Evolutionary conservation across 2,797 vertebrate genomes (phyloP).

Genomic region (Cyclopterus lumpus): DNA sequence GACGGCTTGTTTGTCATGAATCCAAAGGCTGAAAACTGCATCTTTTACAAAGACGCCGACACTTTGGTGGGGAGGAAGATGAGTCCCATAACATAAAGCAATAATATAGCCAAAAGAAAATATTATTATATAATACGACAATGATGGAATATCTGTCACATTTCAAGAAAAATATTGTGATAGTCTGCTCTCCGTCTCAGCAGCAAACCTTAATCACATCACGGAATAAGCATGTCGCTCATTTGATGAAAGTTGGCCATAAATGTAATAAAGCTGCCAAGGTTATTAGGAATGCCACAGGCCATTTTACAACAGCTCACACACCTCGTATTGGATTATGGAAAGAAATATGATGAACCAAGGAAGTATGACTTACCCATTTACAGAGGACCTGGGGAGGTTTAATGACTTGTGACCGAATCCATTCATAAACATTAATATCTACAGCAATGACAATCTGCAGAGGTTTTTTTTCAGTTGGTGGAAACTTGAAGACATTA

Average conservation of each 20-base stretch:
- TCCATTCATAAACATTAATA: constrained; percentile 72
- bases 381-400: constrained; percentile 60
- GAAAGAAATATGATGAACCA: constrained; percentile 72
- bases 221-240: constrained; percentile 66
- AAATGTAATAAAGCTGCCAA: constrained; percentile 78
- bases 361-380: constrained; percentile 60
- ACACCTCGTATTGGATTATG: constrained; percentile 75
- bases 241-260: constrained; percentile 76
- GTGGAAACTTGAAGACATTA: constrained; percentile 20
- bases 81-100: constrained; percentile 13
- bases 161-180: constrained; percentile 43
- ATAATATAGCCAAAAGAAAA: constrained; percentile 9
- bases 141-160: constrained; percentile 37
- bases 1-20: constrained; percentile 12
- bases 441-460: constrained; percentile 38
- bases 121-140: too few relatives aligned
- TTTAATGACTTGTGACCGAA: constrained; percentile 71
- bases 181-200: constrained; percentile 29
- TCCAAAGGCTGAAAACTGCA: not conserved
- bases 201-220: constrained; percentile 68
- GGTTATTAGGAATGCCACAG: constrained; percentile 78
- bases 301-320: constrained; percentile 70
- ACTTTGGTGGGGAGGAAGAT: constrained; percentile 4
- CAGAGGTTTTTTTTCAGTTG: constrained; percentile 22
- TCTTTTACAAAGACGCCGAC: constrained; percentile 6